These are phyloP conservation scores for Leucoma salicis DNA, from an alignment of 2,888 invertebrate species.

Conservation along the genomic window DNA sequence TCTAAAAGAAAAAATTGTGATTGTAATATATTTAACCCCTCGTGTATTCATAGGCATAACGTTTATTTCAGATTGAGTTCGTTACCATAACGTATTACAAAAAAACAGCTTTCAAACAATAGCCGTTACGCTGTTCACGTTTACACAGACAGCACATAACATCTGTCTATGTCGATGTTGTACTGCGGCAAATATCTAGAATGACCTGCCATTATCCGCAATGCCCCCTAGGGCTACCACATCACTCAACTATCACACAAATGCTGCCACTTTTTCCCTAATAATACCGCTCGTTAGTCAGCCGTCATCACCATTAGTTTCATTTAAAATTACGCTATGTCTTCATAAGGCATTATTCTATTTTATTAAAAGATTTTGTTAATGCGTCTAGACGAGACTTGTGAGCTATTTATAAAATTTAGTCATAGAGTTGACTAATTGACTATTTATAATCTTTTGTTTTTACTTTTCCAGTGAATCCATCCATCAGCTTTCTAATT, in stretches of 20 bases:
- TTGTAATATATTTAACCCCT: background rate
- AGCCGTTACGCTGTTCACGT: background rate
- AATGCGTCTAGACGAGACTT: constrained; percentile 1
- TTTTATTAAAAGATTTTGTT: background rate
- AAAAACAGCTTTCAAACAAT: background rate
- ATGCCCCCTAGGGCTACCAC: constrained; percentile 16
- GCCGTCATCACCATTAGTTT: constrained; percentile 10
- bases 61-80: background rate
- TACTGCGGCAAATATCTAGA: constrained; percentile 9
- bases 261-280: constrained; percentile 19
- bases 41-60: background rate
- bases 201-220: constrained; percentile 15
- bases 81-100: background rate
- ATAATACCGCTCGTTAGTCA: constrained; percentile 24
- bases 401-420: background rate
- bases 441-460: background rate
- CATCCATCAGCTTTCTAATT: too few relatives aligned
- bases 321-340: constrained; percentile 10
- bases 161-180: constrained; percentile 4
- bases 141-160: background rate
- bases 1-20: too few relatives aligned
- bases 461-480: too few relatives aligned
- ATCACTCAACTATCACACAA: constrained; percentile 20
- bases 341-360: constrained; percentile 17
- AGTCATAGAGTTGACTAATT: background rate